These are phyloP conservation scores for Eurois occulta DNA, from an alignment of 2,888 invertebrate genomes.

Conservation along the genomic window DNA sequence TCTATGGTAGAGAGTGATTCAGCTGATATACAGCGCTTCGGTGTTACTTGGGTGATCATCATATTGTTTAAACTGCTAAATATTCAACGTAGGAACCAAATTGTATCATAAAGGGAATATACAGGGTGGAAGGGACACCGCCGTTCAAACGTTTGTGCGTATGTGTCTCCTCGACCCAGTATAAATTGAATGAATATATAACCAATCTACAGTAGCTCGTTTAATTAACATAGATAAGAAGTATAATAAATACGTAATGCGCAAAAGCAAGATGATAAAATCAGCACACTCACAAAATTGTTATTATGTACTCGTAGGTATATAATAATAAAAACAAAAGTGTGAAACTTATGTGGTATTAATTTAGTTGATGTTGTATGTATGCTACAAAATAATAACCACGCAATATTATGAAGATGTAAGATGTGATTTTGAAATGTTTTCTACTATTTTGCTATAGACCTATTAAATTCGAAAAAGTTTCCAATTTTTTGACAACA, in stretches of 20 bases:
- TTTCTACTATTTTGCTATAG: background rate
- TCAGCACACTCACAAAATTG: conserved; percentile 15
- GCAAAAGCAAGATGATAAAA: conserved; percentile 57
- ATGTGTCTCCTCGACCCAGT: too few species aligned
- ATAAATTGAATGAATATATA: too few species aligned
- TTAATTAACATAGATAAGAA: conserved; percentile 49
- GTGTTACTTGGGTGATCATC: too few species aligned
- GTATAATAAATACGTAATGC: conserved; percentile 48
- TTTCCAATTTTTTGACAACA: background rate
- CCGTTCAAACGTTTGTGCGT: too few species aligned
- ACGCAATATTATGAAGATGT: background rate
- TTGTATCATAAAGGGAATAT: background rate
- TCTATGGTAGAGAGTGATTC: too few species aligned
- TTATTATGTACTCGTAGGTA: conserved; percentile 17
- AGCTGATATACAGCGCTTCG: too few species aligned
- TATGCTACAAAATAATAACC: background rate
- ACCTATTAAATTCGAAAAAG: background rate
- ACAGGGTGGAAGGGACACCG: too few species aligned
- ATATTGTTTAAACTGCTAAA: background rate
- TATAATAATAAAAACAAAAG: conserved; percentile 27
- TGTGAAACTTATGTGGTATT: conserved; percentile 10
- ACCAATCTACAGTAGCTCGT: background rate
- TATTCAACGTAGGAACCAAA: background rate
- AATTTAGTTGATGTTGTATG: conserved; percentile 14
- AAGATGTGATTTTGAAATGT: background rate